phyloP scores from a whole-genome alignment of 2,113 vertebrate genomes.

The Progne subis region DNA sequence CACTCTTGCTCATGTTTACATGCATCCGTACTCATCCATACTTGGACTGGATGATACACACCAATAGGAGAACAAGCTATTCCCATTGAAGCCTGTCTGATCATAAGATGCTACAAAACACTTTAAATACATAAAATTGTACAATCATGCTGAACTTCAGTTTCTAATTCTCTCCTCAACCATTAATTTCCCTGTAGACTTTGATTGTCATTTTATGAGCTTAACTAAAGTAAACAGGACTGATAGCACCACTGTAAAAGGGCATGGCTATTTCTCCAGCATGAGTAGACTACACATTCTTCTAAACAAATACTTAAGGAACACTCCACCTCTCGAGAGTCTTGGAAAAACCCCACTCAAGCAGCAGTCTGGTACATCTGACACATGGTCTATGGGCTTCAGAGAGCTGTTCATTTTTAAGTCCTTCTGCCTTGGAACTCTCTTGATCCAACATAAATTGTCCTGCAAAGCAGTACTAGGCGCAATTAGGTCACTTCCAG shows the following conservation, averaged over 20 bases:
- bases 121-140: background rate
- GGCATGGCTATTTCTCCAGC: background rate
- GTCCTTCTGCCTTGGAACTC: background rate
- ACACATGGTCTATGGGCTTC: background rate
- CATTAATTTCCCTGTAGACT: background rate
- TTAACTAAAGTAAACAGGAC: conserved; percentile 12
- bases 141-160: background rate
- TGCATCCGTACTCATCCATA: background rate
- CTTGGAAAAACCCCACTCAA: background rate
- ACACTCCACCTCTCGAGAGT: conserved; percentile 16
- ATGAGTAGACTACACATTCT: background rate
- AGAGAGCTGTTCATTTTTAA: background rate
- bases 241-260: background rate
- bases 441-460: background rate
- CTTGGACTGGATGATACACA: background rate
- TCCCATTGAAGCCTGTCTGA: background rate
- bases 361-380: background rate
- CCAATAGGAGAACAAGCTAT: background rate
- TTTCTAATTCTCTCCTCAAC: background rate
- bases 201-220: background rate
- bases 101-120: background rate
- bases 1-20: background rate
- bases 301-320: conserved; percentile 53
- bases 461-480: background rate
- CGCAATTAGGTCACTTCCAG: background rate